Evolutionary conservation across 2,113 vertebrate genomes (phyloP).

Genomic region (Rhipidura dahli): DNA sequence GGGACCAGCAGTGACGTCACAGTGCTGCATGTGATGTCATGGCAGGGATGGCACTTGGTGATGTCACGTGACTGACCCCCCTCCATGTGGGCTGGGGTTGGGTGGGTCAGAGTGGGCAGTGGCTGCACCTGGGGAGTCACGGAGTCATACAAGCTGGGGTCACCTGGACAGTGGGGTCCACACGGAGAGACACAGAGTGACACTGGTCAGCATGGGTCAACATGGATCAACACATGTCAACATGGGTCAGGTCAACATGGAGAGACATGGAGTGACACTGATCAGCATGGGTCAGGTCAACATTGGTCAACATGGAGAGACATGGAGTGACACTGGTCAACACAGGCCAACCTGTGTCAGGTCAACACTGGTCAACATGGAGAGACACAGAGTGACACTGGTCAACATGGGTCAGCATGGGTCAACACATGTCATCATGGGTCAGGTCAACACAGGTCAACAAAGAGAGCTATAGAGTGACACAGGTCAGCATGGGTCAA

Average conservation of each 20-base stretch:
- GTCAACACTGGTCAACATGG: too few relatives aligned
- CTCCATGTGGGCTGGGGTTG: neutral
- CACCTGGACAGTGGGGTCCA: neutral
- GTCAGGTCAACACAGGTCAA: too few relatives aligned
- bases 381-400: too few relatives aligned
- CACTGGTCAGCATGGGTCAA: neutral
- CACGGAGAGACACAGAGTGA: neutral
- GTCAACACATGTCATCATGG: too few relatives aligned
- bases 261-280: neutral
- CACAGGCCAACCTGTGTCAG: too few relatives aligned
- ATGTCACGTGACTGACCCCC: neutral
- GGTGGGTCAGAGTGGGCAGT: neutral
- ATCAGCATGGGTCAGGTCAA: too few relatives aligned
- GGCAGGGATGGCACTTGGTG: neutral
- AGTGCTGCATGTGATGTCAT: neutral
- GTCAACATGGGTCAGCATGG: neutral
- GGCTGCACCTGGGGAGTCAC: rapidly evolving
- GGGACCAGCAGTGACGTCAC: neutral
- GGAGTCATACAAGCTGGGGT: neutral
- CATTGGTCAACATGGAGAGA: too few relatives aligned
- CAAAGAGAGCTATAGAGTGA: too few relatives aligned
- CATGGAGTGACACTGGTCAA: too few relatives aligned
- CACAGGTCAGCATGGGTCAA: too few relatives aligned
- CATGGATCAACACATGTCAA: too few relatives aligned
- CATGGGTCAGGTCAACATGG: neutral